Base-by-base conservation (phyloP, 2,113 vertebrate species). In the Crotalus viridis region DNA sequence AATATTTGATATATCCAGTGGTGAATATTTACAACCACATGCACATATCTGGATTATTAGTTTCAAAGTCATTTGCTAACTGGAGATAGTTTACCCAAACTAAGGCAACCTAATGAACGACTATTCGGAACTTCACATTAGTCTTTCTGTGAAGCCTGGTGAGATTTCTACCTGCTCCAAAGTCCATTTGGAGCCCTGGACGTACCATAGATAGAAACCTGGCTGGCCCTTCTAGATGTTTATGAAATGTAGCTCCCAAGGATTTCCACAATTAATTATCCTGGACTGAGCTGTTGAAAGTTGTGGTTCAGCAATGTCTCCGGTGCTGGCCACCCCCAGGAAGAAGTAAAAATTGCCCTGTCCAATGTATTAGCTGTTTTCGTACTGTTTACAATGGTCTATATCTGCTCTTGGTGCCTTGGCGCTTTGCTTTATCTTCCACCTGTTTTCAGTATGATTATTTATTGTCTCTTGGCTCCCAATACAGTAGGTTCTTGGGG, bases 381-480 rank as follows among this genome's bases (percentile, higher is more conserved):
- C 2, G 10, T 6, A 28, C 10, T 28, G 86, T n/a, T 81, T 39
- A 81, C 69, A 81, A 33, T 1, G 15, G 1, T 39, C 69, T 39
- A 39, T 17, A 39, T 81, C 89, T 56, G 17, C 5, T 64, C 56
- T n/a, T 55, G 24, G 24, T 91, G 55, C 88, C 5, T 0, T 94
- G 93, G 92, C 43, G 10, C 4, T 1, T 1, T 17, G 28, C 88
- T 43, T 89, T 90, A 86, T 86, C 28, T 94, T 93, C 57, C 59
- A 87, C 28, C 7, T 15, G 15, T 57, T 87, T 85, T 48, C 10
- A 43, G 55, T 26, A 28, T 54, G 21, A 28, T 55, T 91, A 43
- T 51, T 91, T 57, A 88, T 90, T 39, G 90, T 12, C 88, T 91
- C 59, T 86, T 88, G 6, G 91, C 69, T 86, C 74, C 74, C 22